Percentiles rank a stretch among this genome's conserved stretches.
Conservation (phyloP, 2,113 vertebrate species). For the Saimiri boliviensis region DNA sequence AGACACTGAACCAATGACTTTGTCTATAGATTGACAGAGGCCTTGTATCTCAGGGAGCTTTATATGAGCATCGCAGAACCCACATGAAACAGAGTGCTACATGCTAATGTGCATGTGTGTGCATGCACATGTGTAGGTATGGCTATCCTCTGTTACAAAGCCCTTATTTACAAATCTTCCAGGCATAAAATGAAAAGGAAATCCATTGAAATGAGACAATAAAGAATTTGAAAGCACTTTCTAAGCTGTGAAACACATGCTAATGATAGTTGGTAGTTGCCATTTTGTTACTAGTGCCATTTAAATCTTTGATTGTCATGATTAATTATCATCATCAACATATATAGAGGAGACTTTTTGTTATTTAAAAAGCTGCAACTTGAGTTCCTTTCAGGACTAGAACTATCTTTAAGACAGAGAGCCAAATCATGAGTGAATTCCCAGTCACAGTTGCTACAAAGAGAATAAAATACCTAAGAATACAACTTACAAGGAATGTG, state of each 20-base stretch:
- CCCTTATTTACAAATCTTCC: neutral
- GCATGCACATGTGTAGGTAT: rapidly evolving
- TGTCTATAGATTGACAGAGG: neutral
- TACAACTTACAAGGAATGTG: no score
- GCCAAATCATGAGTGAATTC: no score
- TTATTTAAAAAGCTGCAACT: neutral
- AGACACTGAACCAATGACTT: neutral
- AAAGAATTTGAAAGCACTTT: neutral
- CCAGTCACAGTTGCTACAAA: no score
- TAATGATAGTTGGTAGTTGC: neutral
- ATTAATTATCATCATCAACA: neutral
- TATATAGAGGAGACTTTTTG: neutral
- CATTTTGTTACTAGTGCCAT: neutral
- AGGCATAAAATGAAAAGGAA: slow-evolving; percentile 25
- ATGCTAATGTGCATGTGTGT: neutral
- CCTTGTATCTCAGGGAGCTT: neutral
- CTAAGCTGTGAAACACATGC: slow-evolving; percentile 7
- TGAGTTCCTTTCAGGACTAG: slow-evolving; percentile 17
- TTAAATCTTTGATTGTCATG: slow-evolving; percentile 20
- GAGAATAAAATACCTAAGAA: no score
- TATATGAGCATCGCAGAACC: neutral
- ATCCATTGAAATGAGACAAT: neutral
- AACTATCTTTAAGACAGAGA: neutral
- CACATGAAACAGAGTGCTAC: neutral
- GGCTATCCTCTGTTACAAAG: neutral